Conservation (phyloP, 2,888 invertebrate genomes). For the Lamellibrachia satsuma region DNA sequence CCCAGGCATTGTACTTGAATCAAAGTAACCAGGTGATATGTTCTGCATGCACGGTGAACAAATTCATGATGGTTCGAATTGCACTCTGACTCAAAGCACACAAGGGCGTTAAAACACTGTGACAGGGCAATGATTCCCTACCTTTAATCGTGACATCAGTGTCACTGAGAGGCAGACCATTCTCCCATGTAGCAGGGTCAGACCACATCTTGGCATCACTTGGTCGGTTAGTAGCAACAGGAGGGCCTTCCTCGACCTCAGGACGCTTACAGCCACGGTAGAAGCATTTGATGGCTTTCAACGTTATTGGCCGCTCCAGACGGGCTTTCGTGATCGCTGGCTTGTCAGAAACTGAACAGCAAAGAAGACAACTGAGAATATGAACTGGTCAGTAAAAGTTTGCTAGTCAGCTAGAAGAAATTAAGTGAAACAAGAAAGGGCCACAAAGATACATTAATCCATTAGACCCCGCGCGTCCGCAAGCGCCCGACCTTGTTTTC, state of each 20-base stretch:
- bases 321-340: background rate
- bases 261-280: background rate
- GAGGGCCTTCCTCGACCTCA: background rate
- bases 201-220: slow-evolving; percentile 24
- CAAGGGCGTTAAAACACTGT: background rate
- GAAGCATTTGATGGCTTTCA: slow-evolving; percentile 17
- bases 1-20: no score
- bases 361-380: background rate
- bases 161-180: background rate
- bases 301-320: background rate
- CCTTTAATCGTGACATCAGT: background rate
- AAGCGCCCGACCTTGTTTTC: no score
- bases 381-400: background rate
- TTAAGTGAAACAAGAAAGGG: background rate
- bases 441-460: background rate
- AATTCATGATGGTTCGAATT: no score
- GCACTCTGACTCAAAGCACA: no score
- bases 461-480: no score
- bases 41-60: no score
- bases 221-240: background rate
- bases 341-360: background rate
- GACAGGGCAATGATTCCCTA: background rate
- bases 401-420: background rate
- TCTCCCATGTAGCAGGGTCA: slow-evolving; percentile 22
- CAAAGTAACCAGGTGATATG: no score